phyloP scores from a whole-genome alignment of 1,140 invertebrate species.

The Oreohelix idahoensis region DNA sequence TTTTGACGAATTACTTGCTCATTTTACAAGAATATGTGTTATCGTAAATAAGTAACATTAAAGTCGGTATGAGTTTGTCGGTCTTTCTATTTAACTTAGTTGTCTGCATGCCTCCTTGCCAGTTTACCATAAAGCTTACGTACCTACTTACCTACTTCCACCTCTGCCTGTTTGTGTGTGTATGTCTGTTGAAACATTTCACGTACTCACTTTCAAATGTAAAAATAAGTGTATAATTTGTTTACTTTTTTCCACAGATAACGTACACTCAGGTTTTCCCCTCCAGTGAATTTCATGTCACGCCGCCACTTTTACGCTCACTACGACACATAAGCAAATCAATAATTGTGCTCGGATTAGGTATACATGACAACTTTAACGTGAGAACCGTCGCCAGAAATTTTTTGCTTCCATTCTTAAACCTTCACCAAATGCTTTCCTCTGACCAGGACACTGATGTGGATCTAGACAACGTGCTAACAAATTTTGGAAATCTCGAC shows the following conservation, averaged over 20 bases:
- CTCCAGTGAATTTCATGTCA: background rate
- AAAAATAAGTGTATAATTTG: too few relatives aligned
- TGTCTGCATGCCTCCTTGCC: too few relatives aligned
- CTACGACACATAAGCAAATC: constrained; percentile 18
- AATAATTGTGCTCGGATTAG: constrained; percentile 1
- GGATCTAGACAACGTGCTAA: background rate
- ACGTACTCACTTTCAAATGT: too few relatives aligned
- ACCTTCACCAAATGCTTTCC: background rate
- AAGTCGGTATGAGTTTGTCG: too few relatives aligned
- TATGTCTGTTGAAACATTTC: too few relatives aligned
- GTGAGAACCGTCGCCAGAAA: background rate
- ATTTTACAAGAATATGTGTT: too few relatives aligned
- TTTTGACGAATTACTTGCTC: too few relatives aligned
- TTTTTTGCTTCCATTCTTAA: constrained; percentile 21
- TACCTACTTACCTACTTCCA: too few relatives aligned
- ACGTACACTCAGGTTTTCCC: constrained; percentile 16
- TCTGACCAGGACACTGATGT: background rate
- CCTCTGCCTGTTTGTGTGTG: too few relatives aligned
- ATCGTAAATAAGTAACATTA: too few relatives aligned
- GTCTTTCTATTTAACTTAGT: too few relatives aligned
- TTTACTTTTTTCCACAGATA: background rate
- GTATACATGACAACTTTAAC: constrained; percentile 30
- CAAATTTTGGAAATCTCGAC: background rate
- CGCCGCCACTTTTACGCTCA: background rate
- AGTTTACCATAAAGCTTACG: too few relatives aligned